phyloP scores from a whole-genome alignment of 1,140 invertebrate genomes.

The Drosophila ambigua region DNA sequence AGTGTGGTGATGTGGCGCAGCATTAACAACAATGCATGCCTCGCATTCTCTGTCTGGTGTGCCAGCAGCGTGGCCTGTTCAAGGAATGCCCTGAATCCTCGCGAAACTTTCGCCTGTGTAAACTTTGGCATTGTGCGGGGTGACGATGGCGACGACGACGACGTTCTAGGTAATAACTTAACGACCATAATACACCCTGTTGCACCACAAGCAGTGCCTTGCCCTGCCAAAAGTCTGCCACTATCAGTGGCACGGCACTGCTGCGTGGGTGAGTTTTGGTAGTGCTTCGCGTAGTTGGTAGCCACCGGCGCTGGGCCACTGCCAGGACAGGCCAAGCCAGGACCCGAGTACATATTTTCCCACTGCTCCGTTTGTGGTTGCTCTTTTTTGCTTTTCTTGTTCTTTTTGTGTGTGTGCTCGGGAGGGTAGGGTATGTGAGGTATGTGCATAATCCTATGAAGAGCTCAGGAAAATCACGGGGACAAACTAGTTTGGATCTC shows the following conservation, averaged over 20 bases:
- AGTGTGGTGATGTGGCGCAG: conserved; percentile 1
- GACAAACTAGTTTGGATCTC: no score
- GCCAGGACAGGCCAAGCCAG: conserved; percentile 1
- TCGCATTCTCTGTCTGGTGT: conserved; percentile 54
- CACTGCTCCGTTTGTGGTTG: conserved; percentile 19
- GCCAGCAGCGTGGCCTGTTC: conserved; percentile 35
- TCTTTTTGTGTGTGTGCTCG: conserved; percentile 15
- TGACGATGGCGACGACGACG: no score
- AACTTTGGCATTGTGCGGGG: conserved; percentile 73
- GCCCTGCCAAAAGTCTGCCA: conserved; percentile 32
- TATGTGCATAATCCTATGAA: no score
- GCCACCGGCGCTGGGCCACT: conserved; percentile 3
- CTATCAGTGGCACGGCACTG: conserved; percentile 27
- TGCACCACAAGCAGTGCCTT: conserved; percentile 44
- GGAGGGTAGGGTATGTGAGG: no score
- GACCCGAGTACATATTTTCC: conserved; percentile 45
- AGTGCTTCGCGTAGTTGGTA: neutral
- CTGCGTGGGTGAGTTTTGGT: neutral
- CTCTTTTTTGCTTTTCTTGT: conserved; percentile 47
- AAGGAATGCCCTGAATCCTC: conserved; percentile 61
- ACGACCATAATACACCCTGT: conserved; percentile 82
- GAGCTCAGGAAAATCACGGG: no score
- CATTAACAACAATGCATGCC: conserved; percentile 78
- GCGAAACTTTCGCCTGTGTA: conserved; percentile 76
- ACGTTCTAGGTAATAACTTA: conserved; percentile 76